Conservation (phyloP, 2,113 vertebrate species). For the Oncorhynchus clarkii region DNA sequence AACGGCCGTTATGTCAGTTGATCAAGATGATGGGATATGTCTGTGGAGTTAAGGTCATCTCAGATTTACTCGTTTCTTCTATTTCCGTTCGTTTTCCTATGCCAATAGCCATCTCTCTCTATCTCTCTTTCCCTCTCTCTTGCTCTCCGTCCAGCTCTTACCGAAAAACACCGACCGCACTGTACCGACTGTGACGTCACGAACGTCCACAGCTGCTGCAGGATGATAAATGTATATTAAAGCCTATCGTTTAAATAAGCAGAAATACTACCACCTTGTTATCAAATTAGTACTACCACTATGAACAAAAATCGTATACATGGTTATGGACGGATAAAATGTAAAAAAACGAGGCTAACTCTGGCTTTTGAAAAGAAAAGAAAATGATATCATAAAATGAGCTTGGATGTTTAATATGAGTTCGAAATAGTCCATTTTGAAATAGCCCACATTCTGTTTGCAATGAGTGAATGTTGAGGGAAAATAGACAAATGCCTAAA, state of each 20-base stretch:
- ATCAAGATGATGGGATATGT: neutral
- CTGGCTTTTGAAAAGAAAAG: neutral
- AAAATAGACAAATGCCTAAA: neutral
- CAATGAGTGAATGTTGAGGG: too few relatives aligned
- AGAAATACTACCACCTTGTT: conserved; percentile 31
- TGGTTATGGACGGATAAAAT: neutral
- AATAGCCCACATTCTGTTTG: neutral
- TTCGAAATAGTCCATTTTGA: too few relatives aligned
- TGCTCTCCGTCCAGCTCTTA: neutral
- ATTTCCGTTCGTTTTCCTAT: conserved; percentile 41
- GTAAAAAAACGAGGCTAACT: neutral
- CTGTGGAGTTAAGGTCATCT: conserved; percentile 32
- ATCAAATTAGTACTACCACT: conserved; percentile 27
- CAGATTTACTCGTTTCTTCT: conserved; percentile 11
- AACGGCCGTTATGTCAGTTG: neutral
- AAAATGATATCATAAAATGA: too few relatives aligned
- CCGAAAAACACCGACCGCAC: conserved; percentile 15
- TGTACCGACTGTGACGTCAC: conserved; percentile 43
- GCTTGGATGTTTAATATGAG: too few relatives aligned
- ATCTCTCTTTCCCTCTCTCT: conserved; percentile 13
- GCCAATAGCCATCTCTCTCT: conserved; percentile 49
- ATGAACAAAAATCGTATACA: conserved; percentile 16
- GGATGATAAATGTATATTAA: conserved; percentile 40
- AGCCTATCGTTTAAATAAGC: conserved; percentile 40
- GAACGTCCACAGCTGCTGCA: conserved; percentile 18